Evolutionary conservation across 2,797 vertebrate species (phyloP).

Genomic region (Smutsia temminckii): DNA sequence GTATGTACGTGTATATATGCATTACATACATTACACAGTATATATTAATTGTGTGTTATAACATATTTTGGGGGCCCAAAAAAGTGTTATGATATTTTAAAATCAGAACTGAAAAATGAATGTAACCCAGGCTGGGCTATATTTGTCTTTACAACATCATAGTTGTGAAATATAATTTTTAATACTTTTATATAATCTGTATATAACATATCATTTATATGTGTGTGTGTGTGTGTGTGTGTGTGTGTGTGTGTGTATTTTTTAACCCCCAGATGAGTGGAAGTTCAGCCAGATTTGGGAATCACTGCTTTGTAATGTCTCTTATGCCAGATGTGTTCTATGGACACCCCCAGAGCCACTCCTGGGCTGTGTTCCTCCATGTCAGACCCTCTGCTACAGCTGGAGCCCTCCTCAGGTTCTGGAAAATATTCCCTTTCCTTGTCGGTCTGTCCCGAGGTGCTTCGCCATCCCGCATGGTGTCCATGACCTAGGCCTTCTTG

Average conservation of each 20-base stretch:
- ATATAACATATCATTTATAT: background rate
- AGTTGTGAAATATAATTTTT: no score
- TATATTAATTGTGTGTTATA: no score
- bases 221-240: background rate
- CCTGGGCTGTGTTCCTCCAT: rapidly evolving
- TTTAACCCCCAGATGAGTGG: background rate
- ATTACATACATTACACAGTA: no score
- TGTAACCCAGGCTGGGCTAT: no score
- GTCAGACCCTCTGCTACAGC: background rate
- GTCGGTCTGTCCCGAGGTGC: background rate
- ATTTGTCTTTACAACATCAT: no score
- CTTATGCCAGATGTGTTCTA: background rate
- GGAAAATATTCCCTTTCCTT: background rate
- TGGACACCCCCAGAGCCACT: background rate
- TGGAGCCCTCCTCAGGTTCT: background rate
- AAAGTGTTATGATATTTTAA: no score
- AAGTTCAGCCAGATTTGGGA: background rate
- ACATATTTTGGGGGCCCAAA: no score
- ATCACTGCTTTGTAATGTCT: background rate
- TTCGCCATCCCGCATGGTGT: background rate
- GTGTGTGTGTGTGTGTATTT: no score
- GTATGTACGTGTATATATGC: background rate
- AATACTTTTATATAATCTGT: no score
- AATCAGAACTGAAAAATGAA: no score
- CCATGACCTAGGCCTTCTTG: background rate